These are phyloP conservation scores for Amia ocellicauda DNA, from an alignment of 2,113 vertebrate species.

Conservation along the genomic window DNA sequence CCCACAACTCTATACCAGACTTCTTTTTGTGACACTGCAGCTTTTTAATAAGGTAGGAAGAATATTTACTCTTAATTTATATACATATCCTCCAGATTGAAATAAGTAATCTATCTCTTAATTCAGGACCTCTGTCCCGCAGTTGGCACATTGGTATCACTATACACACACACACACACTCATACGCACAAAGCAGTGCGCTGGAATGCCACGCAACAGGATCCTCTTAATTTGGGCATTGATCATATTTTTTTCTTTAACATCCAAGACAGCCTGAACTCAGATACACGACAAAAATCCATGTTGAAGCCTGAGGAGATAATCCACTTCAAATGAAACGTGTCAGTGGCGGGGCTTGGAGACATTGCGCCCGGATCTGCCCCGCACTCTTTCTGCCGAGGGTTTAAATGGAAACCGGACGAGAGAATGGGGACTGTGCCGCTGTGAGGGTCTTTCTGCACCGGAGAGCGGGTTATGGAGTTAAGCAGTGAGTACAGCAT, in stretches of 20 bases:
- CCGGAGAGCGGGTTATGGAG: constrained; percentile 42
- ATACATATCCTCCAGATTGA: no score
- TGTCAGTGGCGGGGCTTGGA: neutral
- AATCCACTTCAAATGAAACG: no score
- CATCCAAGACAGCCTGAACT: neutral
- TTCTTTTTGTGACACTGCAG: no score
- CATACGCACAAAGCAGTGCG: neutral
- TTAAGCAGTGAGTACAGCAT: constrained; percentile 45
- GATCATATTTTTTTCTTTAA: neutral
- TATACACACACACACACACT: constrained; percentile 10
- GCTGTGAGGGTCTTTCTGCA: constrained; percentile 23
- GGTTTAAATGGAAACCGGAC: constrained; percentile 14
- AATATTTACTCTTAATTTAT: no score
- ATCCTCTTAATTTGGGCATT: neutral
- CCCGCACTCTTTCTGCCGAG: neutral
- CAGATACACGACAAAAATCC: neutral
- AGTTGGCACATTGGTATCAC: no score
- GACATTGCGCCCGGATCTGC: neutral
- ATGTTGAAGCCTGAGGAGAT: no score
- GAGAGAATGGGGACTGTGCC: constrained; percentile 6
- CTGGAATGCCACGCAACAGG: constrained; percentile 11
- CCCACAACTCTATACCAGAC: no score
- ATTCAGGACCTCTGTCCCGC: no score
- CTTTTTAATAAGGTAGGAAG: no score
- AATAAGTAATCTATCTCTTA: no score